phyloP scores from a whole-genome alignment of 53 echinoderm and acorn worm species.

The Stichopus horrens region DNA sequence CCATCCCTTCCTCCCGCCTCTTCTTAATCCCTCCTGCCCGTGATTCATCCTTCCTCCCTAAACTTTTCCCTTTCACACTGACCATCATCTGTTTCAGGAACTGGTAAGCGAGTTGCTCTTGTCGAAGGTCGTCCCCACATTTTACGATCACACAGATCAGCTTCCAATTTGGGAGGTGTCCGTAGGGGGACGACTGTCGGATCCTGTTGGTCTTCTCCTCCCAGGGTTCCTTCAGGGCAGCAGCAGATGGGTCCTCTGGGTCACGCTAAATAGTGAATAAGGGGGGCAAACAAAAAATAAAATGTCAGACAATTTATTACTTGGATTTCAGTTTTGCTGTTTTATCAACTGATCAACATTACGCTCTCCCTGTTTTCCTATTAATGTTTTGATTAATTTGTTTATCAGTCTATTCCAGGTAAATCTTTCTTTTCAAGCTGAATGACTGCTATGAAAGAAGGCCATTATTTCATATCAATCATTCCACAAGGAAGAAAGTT shows the following conservation, averaged over 20 bases:
- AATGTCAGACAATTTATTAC: no score
- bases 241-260: conserved; percentile 95
- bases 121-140: conserved; percentile 92
- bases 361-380: no score
- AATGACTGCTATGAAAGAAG: no score
- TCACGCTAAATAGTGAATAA: conserved; percentile 62
- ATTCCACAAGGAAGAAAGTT: no score
- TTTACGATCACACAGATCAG: conserved; percentile 93
- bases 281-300: background rate
- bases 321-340: no score
- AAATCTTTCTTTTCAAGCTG: no score
- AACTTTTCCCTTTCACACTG: background rate
- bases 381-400: no score
- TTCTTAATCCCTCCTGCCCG: background rate
- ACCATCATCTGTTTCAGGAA: conserved; percentile 94
- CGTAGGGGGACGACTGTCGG: conserved; percentile 89
- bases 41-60: background rate
- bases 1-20: background rate
- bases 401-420: no score
- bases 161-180: conserved; percentile 95
- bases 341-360: no score
- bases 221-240: conserved; percentile 98
- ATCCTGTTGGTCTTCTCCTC: conserved; percentile 91
- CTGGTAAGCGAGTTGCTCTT: conserved; percentile 88
- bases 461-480: no score